Evolutionary conservation across 2,113 vertebrate genomes (phyloP), one percentile per base, ranked within the genome.

Genomic region (Salminus brasiliensis): DNA sequence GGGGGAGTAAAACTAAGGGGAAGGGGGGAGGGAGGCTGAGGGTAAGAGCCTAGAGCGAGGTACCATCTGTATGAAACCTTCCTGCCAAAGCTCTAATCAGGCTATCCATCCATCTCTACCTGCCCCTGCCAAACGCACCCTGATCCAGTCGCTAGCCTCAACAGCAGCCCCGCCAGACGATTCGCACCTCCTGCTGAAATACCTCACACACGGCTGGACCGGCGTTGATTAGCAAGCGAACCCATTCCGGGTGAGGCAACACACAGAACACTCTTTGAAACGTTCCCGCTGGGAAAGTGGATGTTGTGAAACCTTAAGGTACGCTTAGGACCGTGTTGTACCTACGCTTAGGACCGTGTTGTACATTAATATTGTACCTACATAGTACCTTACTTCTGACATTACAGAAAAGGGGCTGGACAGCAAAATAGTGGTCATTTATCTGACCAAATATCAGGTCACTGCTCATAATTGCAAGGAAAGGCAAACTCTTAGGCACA

Each of bases 61-160:
- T 16, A 6, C 60, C 32, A 76, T 76, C 60, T 66, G 43, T 52
- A 52, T 3, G 12, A 53, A 68, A 25, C 0, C n/a, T 62, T 36
- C 43, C 60, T 67, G 82, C 78, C 73, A 80, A 80, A 68, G 62
- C 74, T 27, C 78, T 77, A 80, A 76, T 68, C 67, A 83, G 59
- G 23, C 41, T 68, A 55, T 80, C 55, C 77, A 80, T 80, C 62
- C 67, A 52, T 79, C 76, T 45, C 63, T 45, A 79, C 76, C 81
- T 79, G 71, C 69, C 60, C 52, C 66, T 83, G 76, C 76, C 81
- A 83, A 83, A 30, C 30, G 8, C 45, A 75, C 76, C 66, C 36
- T 75, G 39, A 74, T 76, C 77, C 57, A 74, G 55, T 39, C 65
- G 55, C 70, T 59, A 62, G 25, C 78, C 13, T 12, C 67, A 36